phyloP scores from a whole-genome alignment of 2,797 vertebrate genomes.

The Meriones psammophilus region DNA sequence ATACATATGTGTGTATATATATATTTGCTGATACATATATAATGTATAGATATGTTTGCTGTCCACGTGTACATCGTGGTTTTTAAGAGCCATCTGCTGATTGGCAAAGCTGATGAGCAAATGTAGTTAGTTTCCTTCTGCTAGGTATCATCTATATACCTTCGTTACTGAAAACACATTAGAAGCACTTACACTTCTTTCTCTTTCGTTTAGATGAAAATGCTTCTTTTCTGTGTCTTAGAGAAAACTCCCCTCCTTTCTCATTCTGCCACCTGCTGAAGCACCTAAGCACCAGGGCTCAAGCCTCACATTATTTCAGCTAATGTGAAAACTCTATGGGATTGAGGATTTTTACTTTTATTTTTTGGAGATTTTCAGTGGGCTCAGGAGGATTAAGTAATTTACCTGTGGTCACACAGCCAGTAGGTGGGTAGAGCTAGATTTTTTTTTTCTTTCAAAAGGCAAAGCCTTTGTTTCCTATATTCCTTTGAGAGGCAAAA shows the following conservation, averaged over 20 bases:
- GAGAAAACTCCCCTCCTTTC: not conserved
- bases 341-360: not conserved
- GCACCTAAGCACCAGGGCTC: not conserved
- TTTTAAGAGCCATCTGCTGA: not conserved
- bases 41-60: not conserved
- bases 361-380: conserved; percentile 15
- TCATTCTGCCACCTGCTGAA: not conserved
- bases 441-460: conserved; percentile 22
- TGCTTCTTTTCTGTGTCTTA: not conserved
- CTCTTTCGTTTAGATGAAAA: conserved; percentile 45
- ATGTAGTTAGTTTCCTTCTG: not conserved
- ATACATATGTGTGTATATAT: not conserved
- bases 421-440: not conserved
- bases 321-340: not conserved
- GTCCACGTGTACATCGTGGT: not conserved
- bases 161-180: not conserved
- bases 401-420: not conserved
- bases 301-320: not conserved
- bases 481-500: conserved; percentile 7
- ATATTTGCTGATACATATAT: too few species aligned
- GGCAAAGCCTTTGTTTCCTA: not conserved
- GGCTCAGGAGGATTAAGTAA: not conserved
- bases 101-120: not conserved
- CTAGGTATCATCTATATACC: not conserved
- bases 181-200: not conserved